A percentile compares a stretch with the other conserved stretches of the same genome.
Conservation (phyloP, 1,140 invertebrate genomes). For the Galleria mellonella region DNA sequence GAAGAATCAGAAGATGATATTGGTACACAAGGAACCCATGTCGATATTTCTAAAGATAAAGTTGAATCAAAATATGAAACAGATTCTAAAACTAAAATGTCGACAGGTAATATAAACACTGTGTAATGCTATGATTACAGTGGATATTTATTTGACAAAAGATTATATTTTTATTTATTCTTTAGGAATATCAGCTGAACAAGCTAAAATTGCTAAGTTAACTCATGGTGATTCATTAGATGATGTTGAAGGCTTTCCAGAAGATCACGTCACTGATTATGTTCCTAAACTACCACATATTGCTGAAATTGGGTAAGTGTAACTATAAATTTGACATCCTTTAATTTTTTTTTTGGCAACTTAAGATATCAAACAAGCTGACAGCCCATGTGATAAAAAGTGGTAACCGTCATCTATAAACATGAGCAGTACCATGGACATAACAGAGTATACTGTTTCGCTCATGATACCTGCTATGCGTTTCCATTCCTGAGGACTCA, state of each 20-base stretch:
- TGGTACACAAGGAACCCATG: constrained; percentile 52
- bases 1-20: constrained; percentile 73
- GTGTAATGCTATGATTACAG: too few relatives aligned
- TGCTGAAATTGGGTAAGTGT: constrained; percentile 60
- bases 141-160: too few relatives aligned
- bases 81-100: constrained; percentile 27
- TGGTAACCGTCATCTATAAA: too few relatives aligned
- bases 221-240: constrained; percentile 69
- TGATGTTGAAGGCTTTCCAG: constrained; percentile 71
- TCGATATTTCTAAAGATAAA: constrained; percentile 46
- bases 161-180: too few relatives aligned
- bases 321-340: too few relatives aligned
- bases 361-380: too few relatives aligned
- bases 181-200: constrained; percentile 37
- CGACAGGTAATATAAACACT: constrained; percentile 19
- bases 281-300: constrained; percentile 67
- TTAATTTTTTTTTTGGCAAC: too few relatives aligned
- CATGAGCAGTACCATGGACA: too few relatives aligned
- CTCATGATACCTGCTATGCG: too few relatives aligned
- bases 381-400: too few relatives aligned
- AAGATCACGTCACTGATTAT: constrained; percentile 63
- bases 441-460: too few relatives aligned
- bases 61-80: constrained; percentile 34
- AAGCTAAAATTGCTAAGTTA: constrained; percentile 41
- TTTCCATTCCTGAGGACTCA: too few relatives aligned